These are phyloP conservation scores for cattle (Bos taurus) DNA, from an alignment of 2,113 vertebrate genomes.

Conservation along the genomic window DNA sequence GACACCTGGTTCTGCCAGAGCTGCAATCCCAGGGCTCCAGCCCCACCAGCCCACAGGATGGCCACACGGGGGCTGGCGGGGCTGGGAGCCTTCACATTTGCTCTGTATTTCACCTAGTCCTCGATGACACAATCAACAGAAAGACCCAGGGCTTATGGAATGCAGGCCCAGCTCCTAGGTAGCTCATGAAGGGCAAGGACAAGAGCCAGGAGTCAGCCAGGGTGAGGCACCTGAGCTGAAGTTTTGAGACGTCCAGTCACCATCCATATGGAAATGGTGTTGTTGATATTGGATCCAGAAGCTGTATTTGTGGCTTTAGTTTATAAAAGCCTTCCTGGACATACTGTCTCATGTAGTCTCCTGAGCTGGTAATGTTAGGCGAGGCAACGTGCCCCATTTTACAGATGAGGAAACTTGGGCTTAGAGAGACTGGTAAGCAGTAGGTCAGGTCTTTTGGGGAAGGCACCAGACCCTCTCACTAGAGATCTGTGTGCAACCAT, in stretches of 20 bases:
- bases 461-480: rapidly evolving
- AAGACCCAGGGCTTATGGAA: background rate
- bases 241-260: background rate
- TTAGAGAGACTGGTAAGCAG: background rate
- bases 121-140: background rate
- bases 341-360: background rate
- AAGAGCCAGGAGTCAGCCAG: rapidly evolving
- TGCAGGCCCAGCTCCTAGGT: background rate
- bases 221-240: rapidly evolving
- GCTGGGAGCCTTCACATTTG: rapidly evolving
- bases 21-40: no score
- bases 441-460: rapidly evolving
- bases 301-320: rapidly evolving
- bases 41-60: background rate
- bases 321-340: background rate
- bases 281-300: background rate
- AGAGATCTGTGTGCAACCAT: rapidly evolving
- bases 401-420: background rate
- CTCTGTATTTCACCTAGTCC: background rate
- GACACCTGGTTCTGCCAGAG: background rate
- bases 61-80: rapidly evolving
- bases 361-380: background rate
- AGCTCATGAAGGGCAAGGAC: rapidly evolving
- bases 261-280: background rate
- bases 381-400: rapidly evolving